Evolutionary conservation across 2,113 vertebrate species (phyloP), one percentile per base, ranked within the genome.

Genomic region (Aplodontia rufa): DNA sequence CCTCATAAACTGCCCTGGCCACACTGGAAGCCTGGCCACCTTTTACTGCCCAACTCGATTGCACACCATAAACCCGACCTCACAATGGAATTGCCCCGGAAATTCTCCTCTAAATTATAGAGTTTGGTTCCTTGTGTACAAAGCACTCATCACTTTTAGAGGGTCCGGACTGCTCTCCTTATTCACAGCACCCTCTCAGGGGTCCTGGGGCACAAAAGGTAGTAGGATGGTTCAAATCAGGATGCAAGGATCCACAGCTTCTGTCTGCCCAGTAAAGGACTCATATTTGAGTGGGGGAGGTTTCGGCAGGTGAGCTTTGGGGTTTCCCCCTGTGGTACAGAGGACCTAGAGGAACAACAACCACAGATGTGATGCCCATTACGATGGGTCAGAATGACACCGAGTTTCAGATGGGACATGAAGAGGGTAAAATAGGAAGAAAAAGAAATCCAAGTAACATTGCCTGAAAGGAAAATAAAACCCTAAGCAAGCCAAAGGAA

Each of bases 21-120:
- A 72, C 66, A 6, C 87, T 96, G 96, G 97, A 97, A 98, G 98
- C 98, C 86, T 81, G 93, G 97, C 98, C 90, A 97, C 97, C 97
- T 98, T 99, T 99, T 99, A 98, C 98, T 98, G 97, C 98, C 98
- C 98, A 96, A 96, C 98, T 99, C 92, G 96, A 99, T 99, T 98
- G 98, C 99, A 98, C 98, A 98, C 97, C 98, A 99, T 99, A 99
- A 99, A 99, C 98, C 98, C 97, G 96, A 98, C 98, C 97, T 97
- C 97, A 98, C 98, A 99, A 99, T 99, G 98, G 98, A 98, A 98
- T 98, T 98, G 98, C 98, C 97, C 99, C 98, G 99, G 99, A 99
- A 98, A 99, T 98, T 98, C 98, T 98, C 98, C 98, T 98, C 97
- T 98, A 98, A 98, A 98, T 98, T 98, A 98, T 98, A 96, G 96